Base-by-base conservation (phyloP, 1,140 invertebrate species). In the Babylonia areolata region DNA sequence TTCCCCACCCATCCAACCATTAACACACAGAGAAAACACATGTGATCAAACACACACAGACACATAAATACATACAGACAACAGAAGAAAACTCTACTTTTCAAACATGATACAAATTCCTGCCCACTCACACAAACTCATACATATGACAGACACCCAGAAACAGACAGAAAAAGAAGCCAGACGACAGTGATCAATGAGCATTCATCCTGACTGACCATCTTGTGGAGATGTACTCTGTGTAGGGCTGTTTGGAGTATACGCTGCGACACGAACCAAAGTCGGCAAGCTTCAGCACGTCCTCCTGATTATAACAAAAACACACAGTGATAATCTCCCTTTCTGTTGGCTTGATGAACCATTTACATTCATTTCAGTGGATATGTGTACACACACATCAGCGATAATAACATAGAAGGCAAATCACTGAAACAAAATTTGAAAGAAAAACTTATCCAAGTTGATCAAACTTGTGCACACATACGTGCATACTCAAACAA, bases 221-320 rank as follows among this genome's bases (percentile, higher is more conserved):
- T 90, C 96, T 92, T 5, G 96, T 97, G 3, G 96, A 96, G 82
- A 97, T 96, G 90, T 97, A 97, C 90, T 96, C 96, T 17, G 96
- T 96, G 90, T 96, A 96, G 3, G 96, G 96, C 35, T 95, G 95
- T 85, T 95, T 94, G 79, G 95, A 95, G 84, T 95, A 95, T 15
- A 96, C 94, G 51, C 95, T 95, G 84, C 95, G 91, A 87, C 96
- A 95, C 20, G 96, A 96, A 39, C 96, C 96, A 90, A 96, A 95
- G 90, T 95, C 95, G 86, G 95, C 96, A 75, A 97, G 92, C 93
- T 96, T 96, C 17, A 96, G 91, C 33, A 95, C 73, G 89, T 96
- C 95, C 39, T 95, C 94, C 95, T 96, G 86, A 69, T 94, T 93
- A 86, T 82, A 82, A 39, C 58, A 64, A 12, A 64, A 12, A 64